These are phyloP conservation scores for Arizona elegans DNA, from an alignment of 2,113 vertebrate genomes.

Conservation along the genomic window DNA sequence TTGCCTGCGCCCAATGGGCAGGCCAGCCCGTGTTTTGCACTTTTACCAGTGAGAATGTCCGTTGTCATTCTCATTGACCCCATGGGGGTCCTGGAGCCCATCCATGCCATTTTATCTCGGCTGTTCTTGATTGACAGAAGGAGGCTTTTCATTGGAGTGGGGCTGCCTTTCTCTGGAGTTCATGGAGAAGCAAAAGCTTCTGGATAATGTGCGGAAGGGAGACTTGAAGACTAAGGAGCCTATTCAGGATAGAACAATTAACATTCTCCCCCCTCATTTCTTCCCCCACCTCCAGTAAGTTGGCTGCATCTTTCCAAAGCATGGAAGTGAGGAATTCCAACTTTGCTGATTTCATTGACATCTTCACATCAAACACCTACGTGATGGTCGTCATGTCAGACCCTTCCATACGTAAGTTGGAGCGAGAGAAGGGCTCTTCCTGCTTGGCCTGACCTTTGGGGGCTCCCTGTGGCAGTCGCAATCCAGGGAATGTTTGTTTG, in stretches of 20 bases:
- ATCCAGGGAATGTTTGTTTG: background rate
- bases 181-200: too few species aligned
- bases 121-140: background rate
- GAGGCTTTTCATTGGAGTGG: background rate
- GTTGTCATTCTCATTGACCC: background rate
- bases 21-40: too few species aligned
- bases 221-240: background rate
- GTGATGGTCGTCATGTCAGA: conserved; percentile 99
- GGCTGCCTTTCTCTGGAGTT: background rate
- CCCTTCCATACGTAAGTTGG: conserved; percentile 94
- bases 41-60: background rate
- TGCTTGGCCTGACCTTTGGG: background rate
- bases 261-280: background rate
- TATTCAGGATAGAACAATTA: background rate
- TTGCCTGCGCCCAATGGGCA: background rate
- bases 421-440: background rate
- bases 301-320: conserved; percentile 98
- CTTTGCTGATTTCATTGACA: conserved; percentile 98
- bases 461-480: background rate
- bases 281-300: conserved; percentile 76
- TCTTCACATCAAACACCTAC: conserved; percentile 98
- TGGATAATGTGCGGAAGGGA: too few species aligned
- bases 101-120: background rate
- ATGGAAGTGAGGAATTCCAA: conserved; percentile 99
- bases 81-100: background rate